Evolutionary conservation across 2,888 invertebrate genomes (phyloP), one percentile per base, ranked within the genome.

Genomic region (Kuschelorhynchus macadamiae): DNA sequence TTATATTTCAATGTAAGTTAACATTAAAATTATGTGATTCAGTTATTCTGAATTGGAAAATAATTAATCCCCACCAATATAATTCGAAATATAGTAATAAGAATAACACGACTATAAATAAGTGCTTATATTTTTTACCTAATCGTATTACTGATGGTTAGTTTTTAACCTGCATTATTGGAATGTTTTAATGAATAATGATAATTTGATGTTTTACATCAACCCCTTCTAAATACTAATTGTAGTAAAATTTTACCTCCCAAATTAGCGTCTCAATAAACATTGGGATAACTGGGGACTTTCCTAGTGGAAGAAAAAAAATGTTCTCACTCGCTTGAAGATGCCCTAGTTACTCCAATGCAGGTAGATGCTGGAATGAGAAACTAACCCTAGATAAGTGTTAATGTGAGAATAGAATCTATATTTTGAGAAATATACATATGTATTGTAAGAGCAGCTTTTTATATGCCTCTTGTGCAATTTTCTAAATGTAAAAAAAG

Each of bases 111-210:
- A 74, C 70, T 70, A 75, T 74, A 75, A 75, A 70, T 67, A 74
- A 74, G 74, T 75, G 74, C 74, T 73, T 74, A 57, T 67, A 65
- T 67, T 67, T 63, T 75, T 69, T 71, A 67, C 67, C 44, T 62
- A 44, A 63, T 33, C 21, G 36, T 46, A 17, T 60, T 50, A 21
- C 36, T 30, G n/a, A 36, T 9, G 53, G 62, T 46, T 50, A 60
- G 50, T 50, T 50, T 60, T 49, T 50, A 32, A 59, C 12, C 18
- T 16, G 16, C 16, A 9, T 30, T 30, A 30, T 30, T 7, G 9
- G 30, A 30, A 9, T 30, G 30, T 30, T 4, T 30, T 30, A 30
- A 9, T 30, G n/a, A n/a, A n/a, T n/a, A n/a, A n/a, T n/a, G n/a
- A n/a, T n/a, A n/a, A n/a, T 30, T 30, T 4, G 30, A 30, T 30